Evolutionary conservation across 2,113 vertebrate species (phyloP).

Genomic region (Conger conger): DNA sequence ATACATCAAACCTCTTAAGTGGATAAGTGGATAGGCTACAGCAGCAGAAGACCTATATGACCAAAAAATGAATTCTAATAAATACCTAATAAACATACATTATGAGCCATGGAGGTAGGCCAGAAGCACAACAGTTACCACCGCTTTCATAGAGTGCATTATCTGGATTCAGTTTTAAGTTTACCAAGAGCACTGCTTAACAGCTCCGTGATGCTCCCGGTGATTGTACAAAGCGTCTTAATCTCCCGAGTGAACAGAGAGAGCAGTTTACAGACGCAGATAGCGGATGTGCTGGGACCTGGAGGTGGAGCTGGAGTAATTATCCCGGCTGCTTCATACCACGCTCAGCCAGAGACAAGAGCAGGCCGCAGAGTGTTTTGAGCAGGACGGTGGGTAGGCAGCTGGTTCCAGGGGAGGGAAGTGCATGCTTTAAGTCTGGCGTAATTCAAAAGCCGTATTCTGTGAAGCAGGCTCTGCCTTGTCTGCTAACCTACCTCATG

Average conservation of each 20-base stretch:
- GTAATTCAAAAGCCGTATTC: background rate
- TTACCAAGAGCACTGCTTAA: background rate
- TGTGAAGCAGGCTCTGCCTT: background rate
- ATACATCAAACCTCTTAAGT: too few relatives aligned
- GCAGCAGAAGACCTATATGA: too few relatives aligned
- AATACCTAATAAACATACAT: too few relatives aligned
- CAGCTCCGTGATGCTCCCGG: background rate
- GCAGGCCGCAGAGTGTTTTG: background rate
- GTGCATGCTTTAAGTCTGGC: background rate
- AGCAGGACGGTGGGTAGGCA: background rate
- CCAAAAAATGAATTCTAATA: too few relatives aligned
- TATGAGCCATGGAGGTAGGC: too few relatives aligned
- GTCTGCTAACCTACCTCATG: background rate
- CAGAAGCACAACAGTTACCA: too few relatives aligned
- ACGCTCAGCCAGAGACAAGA: background rate
- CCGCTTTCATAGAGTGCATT: too few relatives aligned
- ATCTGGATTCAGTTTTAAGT: too few relatives aligned
- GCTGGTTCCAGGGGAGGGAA: background rate
- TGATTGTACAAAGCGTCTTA: background rate
- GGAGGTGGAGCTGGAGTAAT: background rate
- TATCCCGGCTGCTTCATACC: background rate
- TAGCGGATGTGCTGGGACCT: background rate
- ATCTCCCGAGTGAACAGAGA: background rate
- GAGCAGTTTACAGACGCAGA: background rate
- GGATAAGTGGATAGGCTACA: too few relatives aligned